Conservation (phyloP, 2,113 vertebrate species). For the Ranitomeya variabilis region DNA sequence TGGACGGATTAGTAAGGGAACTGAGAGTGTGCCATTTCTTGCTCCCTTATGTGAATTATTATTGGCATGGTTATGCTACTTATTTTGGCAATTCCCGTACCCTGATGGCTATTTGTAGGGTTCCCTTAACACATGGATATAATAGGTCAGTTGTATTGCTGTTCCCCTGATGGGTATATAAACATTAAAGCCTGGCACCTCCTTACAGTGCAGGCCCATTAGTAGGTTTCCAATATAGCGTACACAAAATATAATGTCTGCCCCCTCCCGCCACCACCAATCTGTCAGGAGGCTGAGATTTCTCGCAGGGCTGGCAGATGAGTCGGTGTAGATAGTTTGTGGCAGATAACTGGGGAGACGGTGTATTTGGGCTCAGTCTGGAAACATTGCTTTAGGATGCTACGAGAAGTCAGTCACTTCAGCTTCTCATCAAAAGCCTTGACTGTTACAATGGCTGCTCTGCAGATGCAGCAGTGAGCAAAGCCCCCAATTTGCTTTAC, state of each 20-base stretch:
- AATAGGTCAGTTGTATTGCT: too few species aligned
- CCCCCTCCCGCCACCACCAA: not conserved
- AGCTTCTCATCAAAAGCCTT: not conserved
- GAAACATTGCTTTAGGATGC: not conserved
- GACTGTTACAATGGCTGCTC: not conserved
- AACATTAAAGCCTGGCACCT: too few species aligned
- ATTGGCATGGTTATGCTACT: too few species aligned
- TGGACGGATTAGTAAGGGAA: too few species aligned
- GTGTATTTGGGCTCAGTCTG: not conserved
- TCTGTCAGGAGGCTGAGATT: not conserved
- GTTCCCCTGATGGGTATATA: too few species aligned
- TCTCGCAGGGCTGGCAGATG: not conserved
- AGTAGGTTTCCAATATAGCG: not conserved
- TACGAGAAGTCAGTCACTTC: constrained; percentile 11
- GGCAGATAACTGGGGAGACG: not conserved
- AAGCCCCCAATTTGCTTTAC: not conserved
- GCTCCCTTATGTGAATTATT: too few species aligned
- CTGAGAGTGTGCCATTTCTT: too few species aligned
- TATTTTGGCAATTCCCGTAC: too few species aligned
- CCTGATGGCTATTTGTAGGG: too few species aligned
- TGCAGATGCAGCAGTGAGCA: not conserved
- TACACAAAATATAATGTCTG: not conserved
- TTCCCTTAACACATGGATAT: too few species aligned
- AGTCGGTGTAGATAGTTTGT: not conserved
- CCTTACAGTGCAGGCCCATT: too few species aligned